Base-by-base conservation (phyloP, 1,140 invertebrate species). In the Aleiodes sp. region DNA sequence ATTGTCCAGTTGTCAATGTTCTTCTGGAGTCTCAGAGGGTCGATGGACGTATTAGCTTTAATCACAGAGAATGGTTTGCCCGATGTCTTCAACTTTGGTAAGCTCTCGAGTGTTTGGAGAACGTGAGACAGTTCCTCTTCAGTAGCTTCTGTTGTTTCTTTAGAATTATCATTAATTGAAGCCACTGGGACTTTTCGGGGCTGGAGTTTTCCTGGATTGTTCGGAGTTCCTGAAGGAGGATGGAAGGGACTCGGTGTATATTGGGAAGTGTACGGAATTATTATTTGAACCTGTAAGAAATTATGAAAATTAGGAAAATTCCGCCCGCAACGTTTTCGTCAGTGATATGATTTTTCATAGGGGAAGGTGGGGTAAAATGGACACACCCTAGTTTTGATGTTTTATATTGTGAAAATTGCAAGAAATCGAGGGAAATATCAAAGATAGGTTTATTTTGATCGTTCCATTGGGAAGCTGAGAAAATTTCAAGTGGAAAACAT, bases 1-100 rank as follows among this genome's bases (percentile, higher is more conserved):
- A 92, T 91, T 1, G 93, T 94, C 93, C 93, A 94, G 33, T 92
- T 91, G 76, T 94, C 93, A 37, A 94, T 94, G 73, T 93, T 94
- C 74, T 93, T 92, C 78, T 94, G 93, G 56, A 94, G 79, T 76
- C 90, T 90, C 24, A 90, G 88, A 14, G 92, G 88, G 76, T 94
- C 92, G 73, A 93, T 91, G 0, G 89, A 88, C 37, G 88, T 88
- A 67, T 88, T 88, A 29, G 33, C 56, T 63, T 24, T 77, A 10
- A 16, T 52, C 19, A 10, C 4, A 24, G 29, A 41, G 28, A 61
- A 9, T 46, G 21, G 21, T 68, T 9, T 82, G 79, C 24, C 81
- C 74, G 66, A 80, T 4, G 75, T 77, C 29, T 78, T 60, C 79
- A 67, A 28, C 78, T 79, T 56, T 77, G 72, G 8, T 82, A 73